phyloP scores from a whole-genome alignment of 1,140 invertebrate genomes.

The Drosophila saltans region DNA sequence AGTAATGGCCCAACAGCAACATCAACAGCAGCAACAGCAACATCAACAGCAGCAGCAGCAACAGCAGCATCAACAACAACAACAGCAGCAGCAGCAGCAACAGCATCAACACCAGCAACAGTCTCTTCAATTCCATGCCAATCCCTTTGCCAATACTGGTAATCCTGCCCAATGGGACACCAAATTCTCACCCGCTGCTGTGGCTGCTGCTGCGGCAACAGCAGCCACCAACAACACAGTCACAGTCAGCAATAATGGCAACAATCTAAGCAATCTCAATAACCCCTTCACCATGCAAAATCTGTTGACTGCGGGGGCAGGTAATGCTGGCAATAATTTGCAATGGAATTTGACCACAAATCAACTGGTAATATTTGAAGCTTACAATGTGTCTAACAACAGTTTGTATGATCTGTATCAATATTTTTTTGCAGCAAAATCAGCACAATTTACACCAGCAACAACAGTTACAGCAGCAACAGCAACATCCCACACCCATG shows the following conservation, averaged over 20 bases:
- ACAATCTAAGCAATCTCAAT: constrained; percentile 77
- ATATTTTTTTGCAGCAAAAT: constrained; percentile 45
- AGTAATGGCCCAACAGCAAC: constrained; percentile 59
- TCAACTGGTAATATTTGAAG: constrained; percentile 55
- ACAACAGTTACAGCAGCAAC: constrained; percentile 56
- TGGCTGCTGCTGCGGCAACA: constrained; percentile 47
- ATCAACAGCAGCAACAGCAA: constrained; percentile 49
- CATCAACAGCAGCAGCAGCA: constrained; percentile 59
- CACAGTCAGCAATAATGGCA: constrained; percentile 50
- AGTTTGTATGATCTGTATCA: background rate
- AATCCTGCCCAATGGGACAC: constrained; percentile 65
- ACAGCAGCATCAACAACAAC: constrained; percentile 52
- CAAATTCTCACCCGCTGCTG: constrained; percentile 62
- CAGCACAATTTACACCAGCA: constrained; percentile 58
- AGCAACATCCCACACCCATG: constrained; percentile 24
- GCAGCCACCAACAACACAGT: constrained; percentile 29
- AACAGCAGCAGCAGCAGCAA: constrained; percentile 52
- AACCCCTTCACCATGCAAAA: constrained; percentile 79
- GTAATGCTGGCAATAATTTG: constrained; percentile 46
- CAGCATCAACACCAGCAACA: constrained; percentile 52
- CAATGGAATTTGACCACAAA: constrained; percentile 77
- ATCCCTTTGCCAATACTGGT: constrained; percentile 59
- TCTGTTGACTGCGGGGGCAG: constrained; percentile 61
- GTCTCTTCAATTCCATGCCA: constrained; percentile 51
- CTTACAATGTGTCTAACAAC: background rate